Evolutionary conservation across 1,140 invertebrate genomes (phyloP).

Genomic region (Drosophila bifasciata): DNA sequence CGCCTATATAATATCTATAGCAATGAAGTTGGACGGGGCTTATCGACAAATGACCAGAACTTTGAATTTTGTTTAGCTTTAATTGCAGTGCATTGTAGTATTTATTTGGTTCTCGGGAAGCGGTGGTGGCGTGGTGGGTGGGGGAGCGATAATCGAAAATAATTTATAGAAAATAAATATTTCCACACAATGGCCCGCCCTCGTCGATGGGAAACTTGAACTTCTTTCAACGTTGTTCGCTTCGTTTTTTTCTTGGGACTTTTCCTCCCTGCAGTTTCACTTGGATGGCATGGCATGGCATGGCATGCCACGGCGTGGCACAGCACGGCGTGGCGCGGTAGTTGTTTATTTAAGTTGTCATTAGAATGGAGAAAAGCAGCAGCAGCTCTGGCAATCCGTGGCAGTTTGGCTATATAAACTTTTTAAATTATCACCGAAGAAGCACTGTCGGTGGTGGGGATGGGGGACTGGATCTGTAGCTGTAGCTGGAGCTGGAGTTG

Average conservation of each 20-base stretch:
- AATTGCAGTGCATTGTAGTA: slow-evolving; percentile 59
- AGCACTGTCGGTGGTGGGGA: slow-evolving; percentile 36
- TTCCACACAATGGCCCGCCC: slow-evolving; percentile 65
- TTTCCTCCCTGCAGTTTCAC: slow-evolving; percentile 39
- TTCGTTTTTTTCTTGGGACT: slow-evolving; percentile 19
- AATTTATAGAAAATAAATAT: slow-evolving; percentile 82
- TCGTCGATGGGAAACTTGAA: slow-evolving; percentile 68
- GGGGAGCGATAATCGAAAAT: slow-evolving; percentile 71
- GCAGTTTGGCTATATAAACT: slow-evolving; percentile 71
- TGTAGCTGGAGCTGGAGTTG: slow-evolving; percentile 7
- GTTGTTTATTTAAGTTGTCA: slow-evolving; percentile 82
- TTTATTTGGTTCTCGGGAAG: slow-evolving; percentile 52
- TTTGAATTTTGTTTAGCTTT: slow-evolving; percentile 78
- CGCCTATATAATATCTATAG: slow-evolving; percentile 7
- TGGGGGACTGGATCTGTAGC: neutral
- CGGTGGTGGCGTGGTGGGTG: neutral
- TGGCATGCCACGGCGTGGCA: too few relatives aligned
- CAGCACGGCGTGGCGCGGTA: slow-evolving; percentile 24
- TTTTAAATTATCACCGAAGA: slow-evolving; percentile 77
- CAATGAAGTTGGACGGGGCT: slow-evolving; percentile 16
- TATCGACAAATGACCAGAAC: slow-evolving; percentile 72
- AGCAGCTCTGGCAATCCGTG: slow-evolving; percentile 37
- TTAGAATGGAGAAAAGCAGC: slow-evolving; percentile 66
- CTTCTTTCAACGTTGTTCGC: slow-evolving; percentile 31
- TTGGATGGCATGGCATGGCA: slow-evolving; percentile 18